phyloP scores from a whole-genome alignment of 2,797 vertebrate species.

The Sebastes matsubarae region DNA sequence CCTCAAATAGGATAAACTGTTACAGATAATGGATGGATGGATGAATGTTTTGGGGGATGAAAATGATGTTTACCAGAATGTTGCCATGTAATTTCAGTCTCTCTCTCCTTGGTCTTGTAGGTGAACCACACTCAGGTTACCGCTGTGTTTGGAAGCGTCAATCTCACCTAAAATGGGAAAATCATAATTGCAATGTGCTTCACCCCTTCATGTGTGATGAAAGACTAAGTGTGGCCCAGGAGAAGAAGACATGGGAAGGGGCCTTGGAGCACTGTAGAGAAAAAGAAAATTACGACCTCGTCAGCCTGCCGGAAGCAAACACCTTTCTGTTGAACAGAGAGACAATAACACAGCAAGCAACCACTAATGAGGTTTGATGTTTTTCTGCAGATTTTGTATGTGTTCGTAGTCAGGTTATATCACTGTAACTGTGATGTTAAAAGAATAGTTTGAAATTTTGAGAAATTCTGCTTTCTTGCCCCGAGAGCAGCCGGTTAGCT shows the following conservation, averaged over 20 bases:
- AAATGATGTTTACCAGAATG: neutral
- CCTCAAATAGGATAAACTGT: accelerated
- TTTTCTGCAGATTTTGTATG: neutral
- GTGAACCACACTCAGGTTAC: accelerated
- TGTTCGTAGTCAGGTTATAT: neutral
- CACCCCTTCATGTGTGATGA: neutral
- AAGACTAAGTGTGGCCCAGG: neutral
- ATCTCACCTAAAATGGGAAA: accelerated
- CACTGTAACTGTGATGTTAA: neutral
- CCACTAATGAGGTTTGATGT: neutral
- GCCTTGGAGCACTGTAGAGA: neutral
- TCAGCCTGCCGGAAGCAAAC: neutral
- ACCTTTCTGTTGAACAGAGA: neutral
- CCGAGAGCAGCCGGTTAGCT: neutral
- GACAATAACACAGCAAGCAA: accelerated
- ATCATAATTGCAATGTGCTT: accelerated
- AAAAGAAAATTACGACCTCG: neutral
- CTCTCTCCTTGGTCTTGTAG: neutral
- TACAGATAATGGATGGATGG: too few species aligned
- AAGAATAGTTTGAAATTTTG: neutral
- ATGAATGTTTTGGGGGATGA: neutral
- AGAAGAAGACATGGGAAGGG: constrained; percentile 13
- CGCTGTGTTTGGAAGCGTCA: accelerated
- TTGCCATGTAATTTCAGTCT: neutral
- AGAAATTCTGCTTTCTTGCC: neutral